Base-by-base conservation (phyloP, 2,888 invertebrate genomes). In the Andrena haemorrhoa region DNA sequence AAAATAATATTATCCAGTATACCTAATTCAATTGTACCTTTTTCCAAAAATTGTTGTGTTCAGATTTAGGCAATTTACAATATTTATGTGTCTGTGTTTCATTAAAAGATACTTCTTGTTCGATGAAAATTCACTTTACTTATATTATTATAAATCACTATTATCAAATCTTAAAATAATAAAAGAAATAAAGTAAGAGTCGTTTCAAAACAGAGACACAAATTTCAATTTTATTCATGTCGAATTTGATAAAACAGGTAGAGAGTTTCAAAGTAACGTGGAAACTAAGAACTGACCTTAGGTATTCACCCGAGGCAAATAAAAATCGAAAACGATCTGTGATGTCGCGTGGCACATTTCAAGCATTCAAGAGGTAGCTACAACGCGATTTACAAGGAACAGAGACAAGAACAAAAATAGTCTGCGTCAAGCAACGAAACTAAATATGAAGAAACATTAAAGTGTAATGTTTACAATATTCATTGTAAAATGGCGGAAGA, bases 351-450 rank as follows among this genome's bases (percentile, higher is more conserved):
- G 66, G 47, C 51, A 41, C 47, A 47, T 33, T 69, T n/a, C 6
- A 16, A 56, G 20, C 56, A 47, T 33, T 26, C 1, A 35, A 20
- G 79, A 79, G 79, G 79, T 79, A 79, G 79, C 51, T 78, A 79
- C 29, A 23, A 47, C 31, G 29, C 73, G 56, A 35, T 53, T 35
- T 12, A 29, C 29, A 12, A 29, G 4, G 4, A n/a, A 33, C 63
- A 35, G 51, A 23, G 12, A n/a, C n/a, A 10, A 49, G 23, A 6
- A 16, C 20, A 53, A 26, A 41, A 7, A 53, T 5, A 16, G 51
- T 20, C 8, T 31, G 10, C 29, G 20, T 26, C 3, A 23, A 41
- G 12, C 35, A 64, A 26, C 4, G n/a, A 49, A 47, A 26, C 10
- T n/a, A 65, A 35, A 8, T 3, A n/a, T 3, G 47, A 49, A 56